Evolutionary conservation across 2,113 vertebrate genomes (phyloP), one percentile per base, ranked within the genome.

Genomic region (Xyrauchen texanus): DNA sequence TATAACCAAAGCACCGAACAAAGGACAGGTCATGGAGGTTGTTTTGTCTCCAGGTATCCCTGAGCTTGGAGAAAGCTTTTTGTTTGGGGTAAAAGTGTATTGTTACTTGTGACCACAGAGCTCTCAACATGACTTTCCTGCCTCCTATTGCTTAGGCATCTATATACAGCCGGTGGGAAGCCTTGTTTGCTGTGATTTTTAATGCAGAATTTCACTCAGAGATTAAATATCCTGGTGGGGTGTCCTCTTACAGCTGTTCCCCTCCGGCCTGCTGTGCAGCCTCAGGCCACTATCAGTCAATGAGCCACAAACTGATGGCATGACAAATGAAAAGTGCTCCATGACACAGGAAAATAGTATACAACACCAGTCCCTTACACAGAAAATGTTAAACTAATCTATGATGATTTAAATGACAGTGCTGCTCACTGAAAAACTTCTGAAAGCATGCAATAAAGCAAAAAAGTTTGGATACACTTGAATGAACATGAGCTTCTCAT

Each of bases 241-340:
- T 86, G 85, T 89, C 85, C 81, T 82, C 84, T 88, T 87, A 82
- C 82, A 88, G 87, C 83, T 82, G 52, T 15, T 80, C 81, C 85
- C 89, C 82, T 83, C 64, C 81, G 16, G 67, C 79, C 8, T 6
- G 78, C 67, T 74, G 76, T 13, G 5, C 61, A 72, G 85, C 83
- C 46, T 63, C 68, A 60, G 86, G 87, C 85, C 83, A 84, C 86
- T 76, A 84, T 86, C 83, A 69, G 80, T 88, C 85, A 88, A 88
- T 88, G 87, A 85, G 86, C 85, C 88, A 65, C 85, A 88, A 89
- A 91, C 89, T 89, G 87, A 90, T 89, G 86, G 89, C 86, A 90
- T 88, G 88, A 92, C 91, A 92, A 92, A 90, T 86, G 88, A 89
- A 90, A 90, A 61, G 70, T 91, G 88, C 86, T 90, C 86, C 57